Base-by-base conservation (phyloP, 2,888 invertebrate genomes). In the Bellardia pandia region DNA sequence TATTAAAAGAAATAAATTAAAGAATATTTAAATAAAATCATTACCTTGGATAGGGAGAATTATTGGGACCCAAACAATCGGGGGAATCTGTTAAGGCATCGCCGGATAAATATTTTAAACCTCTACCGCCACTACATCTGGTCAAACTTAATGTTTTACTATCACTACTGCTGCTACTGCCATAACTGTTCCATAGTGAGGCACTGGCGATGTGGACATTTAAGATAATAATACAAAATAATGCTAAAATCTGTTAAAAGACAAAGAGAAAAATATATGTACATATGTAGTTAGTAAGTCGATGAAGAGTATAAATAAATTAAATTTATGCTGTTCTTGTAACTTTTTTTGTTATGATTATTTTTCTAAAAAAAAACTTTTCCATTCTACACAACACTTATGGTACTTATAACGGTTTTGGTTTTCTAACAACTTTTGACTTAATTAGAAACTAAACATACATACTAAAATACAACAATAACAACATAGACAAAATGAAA, bases 31-130 rank as follows among this genome's bases (percentile, higher is more conserved):
- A 37, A 30, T 13, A 30, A 30, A 58, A 37, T 13, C 48, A 23
- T 75, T 94, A 98, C 98, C 96, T 96, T 86, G 98, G 98, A 94
- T 98, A 98, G 77, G 97, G 96, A 90, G 95, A 94, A 90, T 97
- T 96, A 91, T 97, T 97, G 7, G 98, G 98, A 30, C 98, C 98
- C 76, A 96, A 93, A 90, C 98, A 98, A 91, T 97, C 96, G 33
- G 94, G 93, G 8, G 96, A 95, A 92, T 97, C 97, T 89, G 95
- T 95, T 69, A 98, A 94, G 8, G 98, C 98, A 93, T 98, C 97
- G 23, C 98, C 98, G 95, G 97, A 97, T 30, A 97, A 94, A 93
- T 98, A 98, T 94, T 97, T 97, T 83, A 98, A 94, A 90, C 95
- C 95, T 83, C 95, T 94, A 30, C 96, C 96, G 83, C 95, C 94